phyloP scores from a whole-genome alignment of 37 sponge, comb jelly and placozoan species.

The Cladorhizidae sp. region DNA sequence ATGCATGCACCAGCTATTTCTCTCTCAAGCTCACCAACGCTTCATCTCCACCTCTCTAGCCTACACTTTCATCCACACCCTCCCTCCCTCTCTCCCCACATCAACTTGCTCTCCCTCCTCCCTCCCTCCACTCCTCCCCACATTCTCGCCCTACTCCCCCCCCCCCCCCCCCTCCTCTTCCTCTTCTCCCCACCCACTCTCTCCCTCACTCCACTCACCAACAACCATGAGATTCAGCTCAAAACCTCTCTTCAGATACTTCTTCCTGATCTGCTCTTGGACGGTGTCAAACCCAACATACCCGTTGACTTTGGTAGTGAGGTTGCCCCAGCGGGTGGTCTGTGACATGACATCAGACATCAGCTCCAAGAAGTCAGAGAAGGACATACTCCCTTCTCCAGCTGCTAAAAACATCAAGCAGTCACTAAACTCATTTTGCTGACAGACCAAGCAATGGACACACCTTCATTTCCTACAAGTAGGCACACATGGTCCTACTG shows the following conservation, averaged over 20 bases:
- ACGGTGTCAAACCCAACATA: constrained; percentile 96
- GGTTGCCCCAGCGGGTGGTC: constrained; percentile 94
- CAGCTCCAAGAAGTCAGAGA: constrained; percentile 90
- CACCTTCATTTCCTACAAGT: too few relatives aligned
- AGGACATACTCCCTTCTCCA: constrained; percentile 64
- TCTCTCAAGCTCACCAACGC: too few relatives aligned
- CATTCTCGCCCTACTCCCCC: too few relatives aligned
- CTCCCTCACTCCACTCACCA: constrained; percentile 50
- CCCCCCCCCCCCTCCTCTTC: too few relatives aligned
- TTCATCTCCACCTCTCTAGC: too few relatives aligned
- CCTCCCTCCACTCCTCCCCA: too few relatives aligned
- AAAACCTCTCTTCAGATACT: constrained; percentile 89
- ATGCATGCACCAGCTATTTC: too few relatives aligned
- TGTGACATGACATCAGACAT: constrained; percentile 81
- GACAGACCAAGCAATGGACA: neutral
- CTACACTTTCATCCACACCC: too few relatives aligned
- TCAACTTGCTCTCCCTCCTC: too few relatives aligned
- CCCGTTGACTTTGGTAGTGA: constrained; percentile 88
- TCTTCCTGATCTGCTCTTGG: constrained; percentile 91
- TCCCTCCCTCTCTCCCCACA: too few relatives aligned
- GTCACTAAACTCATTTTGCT: neutral
- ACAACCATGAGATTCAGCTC: constrained; percentile 98
- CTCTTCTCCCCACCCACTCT: too few relatives aligned
- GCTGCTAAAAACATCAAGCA: neutral
- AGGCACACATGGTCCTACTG: neutral